A percentile compares a stretch with the other conserved stretches of the same genome.
phyloP scores from a whole-genome alignment of 2,888 invertebrate genomes.

The Caenorhabditis zanzibari region DNA sequence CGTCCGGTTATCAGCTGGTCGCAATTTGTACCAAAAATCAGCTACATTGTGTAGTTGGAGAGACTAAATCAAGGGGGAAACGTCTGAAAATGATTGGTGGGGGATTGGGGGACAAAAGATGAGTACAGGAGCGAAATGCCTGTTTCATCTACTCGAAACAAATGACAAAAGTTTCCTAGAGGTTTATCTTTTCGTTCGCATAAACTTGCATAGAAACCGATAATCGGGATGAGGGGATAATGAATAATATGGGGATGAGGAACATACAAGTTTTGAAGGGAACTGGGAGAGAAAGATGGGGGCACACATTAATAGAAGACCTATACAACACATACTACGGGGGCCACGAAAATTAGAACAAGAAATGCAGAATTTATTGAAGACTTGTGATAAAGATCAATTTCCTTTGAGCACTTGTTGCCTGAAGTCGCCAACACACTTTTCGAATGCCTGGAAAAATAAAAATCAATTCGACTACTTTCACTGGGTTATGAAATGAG shows the following conservation, averaged over 20 bases:
- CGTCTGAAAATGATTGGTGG: slow-evolving; percentile 12
- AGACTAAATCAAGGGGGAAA: background rate
- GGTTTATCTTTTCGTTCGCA: slow-evolving; percentile 53
- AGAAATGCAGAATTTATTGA: background rate
- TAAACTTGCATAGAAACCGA: slow-evolving; percentile 27
- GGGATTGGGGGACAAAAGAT: background rate
- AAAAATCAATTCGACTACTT: too few species aligned
- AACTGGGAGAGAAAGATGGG: background rate
- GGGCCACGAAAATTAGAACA: background rate
- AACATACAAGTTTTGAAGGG: slow-evolving; percentile 42
- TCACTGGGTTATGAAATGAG: background rate
- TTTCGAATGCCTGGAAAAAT: slow-evolving; percentile 70
- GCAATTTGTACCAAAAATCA: slow-evolving; percentile 27
- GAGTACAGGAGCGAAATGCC: slow-evolving; percentile 54
- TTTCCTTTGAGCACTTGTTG: slow-evolving; percentile 77
- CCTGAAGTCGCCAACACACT: slow-evolving; percentile 79
- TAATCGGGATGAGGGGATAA: slow-evolving; percentile 6
- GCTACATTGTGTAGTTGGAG: slow-evolving; percentile 48
- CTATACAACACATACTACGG: slow-evolving; percentile 37
- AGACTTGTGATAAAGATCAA: slow-evolving; percentile 23
- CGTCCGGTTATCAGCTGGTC: slow-evolving; percentile 50
- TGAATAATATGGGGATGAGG: background rate
- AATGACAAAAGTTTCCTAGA: slow-evolving; percentile 42
- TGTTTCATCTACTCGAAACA: background rate
- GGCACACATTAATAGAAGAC: slow-evolving; percentile 1